Conservation (phyloP, 2,888 invertebrate genomes). For the Hydroisotoma schaefferi region DNA sequence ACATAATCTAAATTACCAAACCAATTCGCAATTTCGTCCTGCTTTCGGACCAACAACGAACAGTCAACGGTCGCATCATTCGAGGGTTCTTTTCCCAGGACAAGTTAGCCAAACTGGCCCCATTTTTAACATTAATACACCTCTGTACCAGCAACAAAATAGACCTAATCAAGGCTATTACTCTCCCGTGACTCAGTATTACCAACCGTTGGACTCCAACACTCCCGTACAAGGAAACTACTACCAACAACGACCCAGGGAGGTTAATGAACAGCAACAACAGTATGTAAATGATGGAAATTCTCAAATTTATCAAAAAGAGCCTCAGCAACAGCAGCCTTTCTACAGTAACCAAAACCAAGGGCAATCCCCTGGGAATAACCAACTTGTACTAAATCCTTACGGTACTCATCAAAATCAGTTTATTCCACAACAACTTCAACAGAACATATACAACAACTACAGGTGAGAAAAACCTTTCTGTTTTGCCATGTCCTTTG, state of each 20-base stretch:
- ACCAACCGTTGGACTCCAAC: constrained; percentile 29
- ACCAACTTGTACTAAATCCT: constrained; percentile 13
- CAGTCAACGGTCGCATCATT: constrained; percentile 8
- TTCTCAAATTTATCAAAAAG: not conserved
- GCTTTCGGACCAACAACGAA: constrained; percentile 45
- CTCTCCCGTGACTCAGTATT: constrained; percentile 47
- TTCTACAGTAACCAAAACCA: constrained; percentile 20
- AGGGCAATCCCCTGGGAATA: constrained; percentile 1
- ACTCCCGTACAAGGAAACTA: constrained; percentile 30
- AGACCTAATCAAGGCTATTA: constrained; percentile 43
- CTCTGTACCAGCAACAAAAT: constrained; percentile 22
- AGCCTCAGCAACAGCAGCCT: constrained; percentile 17
- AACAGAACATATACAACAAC: constrained; percentile 68
- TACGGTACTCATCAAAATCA: constrained; percentile 21
- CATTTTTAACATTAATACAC: constrained; percentile 33
- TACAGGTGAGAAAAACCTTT: constrained; percentile 56
- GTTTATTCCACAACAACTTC: constrained; percentile 54
- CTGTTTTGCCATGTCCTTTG: not conserved
- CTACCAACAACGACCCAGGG: constrained; percentile 15
- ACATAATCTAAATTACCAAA: constrained; percentile 7
- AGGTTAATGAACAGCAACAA: constrained; percentile 16
- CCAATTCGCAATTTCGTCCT: constrained; percentile 38
- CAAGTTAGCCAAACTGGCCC: constrained; percentile 28
- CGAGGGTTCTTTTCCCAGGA: constrained; percentile 26
- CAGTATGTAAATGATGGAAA: constrained; percentile 19